These are phyloP conservation scores for Apostichopus leukothele DNA, from an alignment of 53 echinoderm and acorn worm species.

Conservation along the genomic window DNA sequence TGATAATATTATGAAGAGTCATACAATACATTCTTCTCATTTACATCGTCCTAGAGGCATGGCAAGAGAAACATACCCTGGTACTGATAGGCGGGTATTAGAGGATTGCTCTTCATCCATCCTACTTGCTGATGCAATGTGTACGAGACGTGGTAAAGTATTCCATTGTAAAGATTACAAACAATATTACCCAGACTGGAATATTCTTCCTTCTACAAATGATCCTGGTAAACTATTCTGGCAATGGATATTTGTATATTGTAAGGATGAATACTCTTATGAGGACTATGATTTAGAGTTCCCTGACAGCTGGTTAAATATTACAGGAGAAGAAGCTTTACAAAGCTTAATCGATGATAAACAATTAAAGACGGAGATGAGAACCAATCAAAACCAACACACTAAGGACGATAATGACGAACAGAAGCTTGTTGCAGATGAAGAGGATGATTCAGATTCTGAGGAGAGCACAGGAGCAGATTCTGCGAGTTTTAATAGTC, in stretches of 20 bases:
- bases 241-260: neutral
- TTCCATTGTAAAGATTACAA: neutral
- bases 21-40: neutral
- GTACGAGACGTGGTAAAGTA: too few relatives aligned
- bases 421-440: too few relatives aligned
- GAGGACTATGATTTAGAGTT: neutral
- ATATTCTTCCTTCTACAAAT: neutral
- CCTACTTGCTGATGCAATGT: too few relatives aligned
- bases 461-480: too few relatives aligned
- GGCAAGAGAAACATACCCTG: neutral
- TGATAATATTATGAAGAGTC: neutral
- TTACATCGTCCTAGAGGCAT: constrained; percentile 30
- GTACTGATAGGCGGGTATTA: neutral
- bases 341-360: neutral
- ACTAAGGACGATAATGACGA: too few relatives aligned
- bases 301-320: neutral
- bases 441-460: too few relatives aligned
- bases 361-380: neutral
- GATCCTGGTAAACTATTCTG: constrained; percentile 16
- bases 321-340: constrained; percentile 9
- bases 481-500: too few relatives aligned
- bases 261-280: too few relatives aligned
- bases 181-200: neutral
- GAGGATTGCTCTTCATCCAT: constrained; percentile 19
- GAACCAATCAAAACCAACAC: too few relatives aligned